Conservation (phyloP, 2,888 invertebrate genomes). For the Anoplius nigerrimus region DNA sequence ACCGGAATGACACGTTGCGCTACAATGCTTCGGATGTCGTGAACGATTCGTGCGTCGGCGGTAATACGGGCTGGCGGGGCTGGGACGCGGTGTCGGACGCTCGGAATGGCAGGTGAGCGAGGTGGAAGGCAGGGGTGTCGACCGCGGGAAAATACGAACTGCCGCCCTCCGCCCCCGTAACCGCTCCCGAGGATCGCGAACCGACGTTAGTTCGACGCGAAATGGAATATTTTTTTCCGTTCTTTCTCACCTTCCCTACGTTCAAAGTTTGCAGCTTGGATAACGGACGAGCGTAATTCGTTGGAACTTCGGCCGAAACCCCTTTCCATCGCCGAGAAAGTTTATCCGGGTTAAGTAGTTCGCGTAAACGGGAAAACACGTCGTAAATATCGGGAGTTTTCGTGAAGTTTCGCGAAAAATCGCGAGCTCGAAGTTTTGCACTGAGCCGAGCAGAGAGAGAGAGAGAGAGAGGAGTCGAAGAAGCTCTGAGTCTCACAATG, state of each 20-base stretch:
- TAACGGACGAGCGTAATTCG: too few relatives aligned
- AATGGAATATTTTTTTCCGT: too few relatives aligned
- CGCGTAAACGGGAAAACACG: not conserved
- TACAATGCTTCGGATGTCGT: slow-evolving; percentile 73
- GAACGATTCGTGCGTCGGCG: slow-evolving; percentile 59
- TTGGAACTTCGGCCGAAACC: too few relatives aligned
- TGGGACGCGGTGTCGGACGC: not conserved
- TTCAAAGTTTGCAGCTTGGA: too few relatives aligned
- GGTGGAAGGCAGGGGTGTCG: not conserved
- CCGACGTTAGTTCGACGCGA: too few relatives aligned
- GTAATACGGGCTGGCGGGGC: not conserved
- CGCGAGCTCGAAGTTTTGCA: not conserved
- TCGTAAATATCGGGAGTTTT: not conserved
- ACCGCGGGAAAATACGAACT: slow-evolving; percentile 31
- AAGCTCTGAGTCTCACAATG: not conserved
- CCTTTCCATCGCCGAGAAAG: too few relatives aligned
- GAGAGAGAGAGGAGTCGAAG: not conserved
- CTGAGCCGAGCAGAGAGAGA: not conserved
- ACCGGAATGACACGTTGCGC: slow-evolving; percentile 74
- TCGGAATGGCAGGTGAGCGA: slow-evolving; percentile 3
- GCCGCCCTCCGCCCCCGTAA: not conserved
- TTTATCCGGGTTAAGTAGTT: not conserved
- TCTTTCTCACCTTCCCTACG: too few relatives aligned
- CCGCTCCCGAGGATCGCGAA: not conserved
- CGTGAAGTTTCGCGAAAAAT: not conserved